Evolutionary conservation across 2,113 vertebrate species (phyloP).

Genomic region (Pogona vitticeps): DNA sequence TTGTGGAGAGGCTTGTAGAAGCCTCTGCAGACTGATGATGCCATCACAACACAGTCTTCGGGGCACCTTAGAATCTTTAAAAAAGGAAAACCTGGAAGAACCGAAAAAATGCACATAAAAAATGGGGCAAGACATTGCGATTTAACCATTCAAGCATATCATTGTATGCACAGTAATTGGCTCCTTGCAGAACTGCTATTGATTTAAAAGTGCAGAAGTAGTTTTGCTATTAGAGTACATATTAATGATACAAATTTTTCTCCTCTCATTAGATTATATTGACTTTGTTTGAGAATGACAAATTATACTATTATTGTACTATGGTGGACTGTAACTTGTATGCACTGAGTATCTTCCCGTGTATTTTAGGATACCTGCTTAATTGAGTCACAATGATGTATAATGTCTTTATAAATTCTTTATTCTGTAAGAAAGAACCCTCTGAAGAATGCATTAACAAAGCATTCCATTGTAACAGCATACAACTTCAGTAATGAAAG

Average conservation of each 20-base stretch:
- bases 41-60: neutral
- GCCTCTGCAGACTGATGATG: neutral
- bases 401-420: slow-evolving; percentile 20
- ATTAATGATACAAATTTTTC: slow-evolving; percentile 25
- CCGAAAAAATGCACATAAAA: neutral
- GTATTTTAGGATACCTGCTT: slow-evolving; percentile 42
- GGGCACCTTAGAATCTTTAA: neutral
- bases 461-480: slow-evolving; percentile 3
- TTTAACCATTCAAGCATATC: slow-evolving; percentile 17
- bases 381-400: slow-evolving; percentile 30
- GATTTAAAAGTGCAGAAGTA: slow-evolving; percentile 28
- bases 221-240: slow-evolving; percentile 28
- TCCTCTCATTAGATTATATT: slow-evolving; percentile 36
- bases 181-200: slow-evolving; percentile 17
- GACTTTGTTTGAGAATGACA: slow-evolving; percentile 38
- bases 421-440: slow-evolving; percentile 24
- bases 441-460: slow-evolving; percentile 33
- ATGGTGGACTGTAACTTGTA: slow-evolving; percentile 17
- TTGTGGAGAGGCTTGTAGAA: neutral
- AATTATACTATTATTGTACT: slow-evolving; percentile 26
- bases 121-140: neutral
- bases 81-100: neutral
- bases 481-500: slow-evolving; percentile 25
- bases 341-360: slow-evolving; percentile 34
- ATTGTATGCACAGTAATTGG: slow-evolving; percentile 19